These are phyloP conservation scores for Spisula subtruncata DNA, from an alignment of 2,888 invertebrate species.

Conservation along the genomic window DNA sequence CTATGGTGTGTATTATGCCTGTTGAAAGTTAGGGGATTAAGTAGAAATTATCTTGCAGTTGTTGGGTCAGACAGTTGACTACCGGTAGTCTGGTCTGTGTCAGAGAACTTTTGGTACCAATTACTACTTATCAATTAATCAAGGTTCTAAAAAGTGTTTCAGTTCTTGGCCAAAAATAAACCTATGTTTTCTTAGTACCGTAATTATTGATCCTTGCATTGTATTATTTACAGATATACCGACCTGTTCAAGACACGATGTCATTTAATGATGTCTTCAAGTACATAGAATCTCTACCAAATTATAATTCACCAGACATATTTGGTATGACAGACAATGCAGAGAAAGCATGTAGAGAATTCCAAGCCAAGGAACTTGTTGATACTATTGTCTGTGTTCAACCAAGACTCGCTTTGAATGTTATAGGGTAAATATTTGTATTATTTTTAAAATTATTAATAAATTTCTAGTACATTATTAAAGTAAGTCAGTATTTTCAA, in stretches of 20 bases:
- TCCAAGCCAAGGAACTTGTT: slow-evolving; percentile 83
- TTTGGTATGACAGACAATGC: slow-evolving; percentile 88
- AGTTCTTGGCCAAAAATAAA: too few relatives aligned
- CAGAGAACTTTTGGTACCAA: too few relatives aligned
- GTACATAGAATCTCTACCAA: slow-evolving; percentile 84
- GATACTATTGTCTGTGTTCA: slow-evolving; percentile 86
- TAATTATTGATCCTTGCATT: too few relatives aligned
- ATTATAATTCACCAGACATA: slow-evolving; percentile 85
- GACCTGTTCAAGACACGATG: slow-evolving; percentile 79
- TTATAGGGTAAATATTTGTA: slow-evolving; percentile 80
- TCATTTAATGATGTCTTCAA: slow-evolving; percentile 79
- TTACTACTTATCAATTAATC: too few relatives aligned
- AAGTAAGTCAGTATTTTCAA: neutral
- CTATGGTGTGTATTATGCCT: too few relatives aligned
- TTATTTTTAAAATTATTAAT: neutral
- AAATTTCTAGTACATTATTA: neutral
- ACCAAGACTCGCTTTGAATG: slow-evolving; percentile 81
- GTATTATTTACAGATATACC: slow-evolving; percentile 81
- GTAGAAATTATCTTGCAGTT: too few relatives aligned
- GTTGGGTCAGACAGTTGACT: too few relatives aligned
- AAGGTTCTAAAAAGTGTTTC: too few relatives aligned
- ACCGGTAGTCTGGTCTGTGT: too few relatives aligned
- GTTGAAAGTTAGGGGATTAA: too few relatives aligned
- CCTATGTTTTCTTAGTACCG: too few relatives aligned
- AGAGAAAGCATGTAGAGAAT: slow-evolving; percentile 85